Percentiles rank a stretch among this genome's conserved stretches.
Conservation (phyloP, 1,140 invertebrate species). For the Campoletis sonorensis region DNA sequence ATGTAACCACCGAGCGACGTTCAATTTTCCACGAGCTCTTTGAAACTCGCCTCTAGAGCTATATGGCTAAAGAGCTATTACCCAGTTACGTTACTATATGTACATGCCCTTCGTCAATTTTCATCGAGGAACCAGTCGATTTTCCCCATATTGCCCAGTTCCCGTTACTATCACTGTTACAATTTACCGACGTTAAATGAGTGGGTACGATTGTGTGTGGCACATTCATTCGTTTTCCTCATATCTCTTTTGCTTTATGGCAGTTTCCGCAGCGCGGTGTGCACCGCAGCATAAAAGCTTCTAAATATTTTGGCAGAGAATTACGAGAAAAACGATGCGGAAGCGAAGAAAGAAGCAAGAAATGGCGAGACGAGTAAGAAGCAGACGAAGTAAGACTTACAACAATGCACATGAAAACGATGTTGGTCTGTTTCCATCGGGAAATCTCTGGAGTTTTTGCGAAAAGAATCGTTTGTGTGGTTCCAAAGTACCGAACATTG, state of each 20-base stretch:
- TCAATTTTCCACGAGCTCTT: conserved; percentile 25
- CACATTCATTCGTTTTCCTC: too few species aligned
- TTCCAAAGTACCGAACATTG: not conserved
- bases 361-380: not conserved
- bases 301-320: conserved; percentile 59
- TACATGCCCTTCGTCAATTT: not conserved
- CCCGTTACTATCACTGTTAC: not conserved
- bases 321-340: conserved; percentile 46
- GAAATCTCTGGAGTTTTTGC: not conserved
- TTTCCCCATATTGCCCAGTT: not conserved
- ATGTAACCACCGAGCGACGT: not conserved
- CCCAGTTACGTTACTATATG: not conserved
- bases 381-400: not conserved
- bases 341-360: not conserved
- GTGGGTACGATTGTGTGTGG: too few species aligned
- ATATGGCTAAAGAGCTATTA: not conserved
- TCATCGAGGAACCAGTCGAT: conserved; percentile 18
- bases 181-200: not conserved
- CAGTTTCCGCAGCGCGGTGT: not conserved
- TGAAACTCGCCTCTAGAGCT: not conserved
- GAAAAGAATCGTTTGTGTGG: not conserved
- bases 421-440: not conserved
- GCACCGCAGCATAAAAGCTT: conserved; percentile 53
- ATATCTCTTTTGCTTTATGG: not conserved
- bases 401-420: not conserved